These are phyloP conservation scores for Leuciscus waleckii DNA, from an alignment of 2,797 vertebrate genomes.

Conservation along the genomic window DNA sequence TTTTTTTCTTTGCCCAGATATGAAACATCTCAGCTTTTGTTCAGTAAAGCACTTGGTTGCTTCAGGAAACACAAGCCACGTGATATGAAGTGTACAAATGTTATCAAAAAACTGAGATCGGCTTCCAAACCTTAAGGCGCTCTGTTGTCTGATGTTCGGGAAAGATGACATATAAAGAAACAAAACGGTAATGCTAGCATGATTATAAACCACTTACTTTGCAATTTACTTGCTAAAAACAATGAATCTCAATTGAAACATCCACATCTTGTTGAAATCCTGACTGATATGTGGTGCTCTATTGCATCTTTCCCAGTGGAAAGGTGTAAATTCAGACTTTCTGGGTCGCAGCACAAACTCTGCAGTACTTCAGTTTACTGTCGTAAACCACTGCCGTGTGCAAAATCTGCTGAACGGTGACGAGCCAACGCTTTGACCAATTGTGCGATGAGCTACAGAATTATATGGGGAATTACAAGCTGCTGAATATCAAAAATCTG, in stretches of 20 bases:
- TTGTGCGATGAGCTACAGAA: not conserved
- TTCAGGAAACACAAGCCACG: constrained; percentile 21
- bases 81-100: constrained; percentile 17
- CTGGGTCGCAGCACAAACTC: not conserved
- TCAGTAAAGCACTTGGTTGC: constrained; percentile 1
- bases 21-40: constrained; percentile 4
- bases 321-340: not conserved
- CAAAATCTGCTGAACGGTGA: not conserved
- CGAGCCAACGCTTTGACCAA: not conserved
- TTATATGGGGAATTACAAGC: not conserved
- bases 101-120: not conserved
- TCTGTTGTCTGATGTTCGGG: not conserved
- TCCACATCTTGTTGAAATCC: not conserved
- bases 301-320: not conserved
- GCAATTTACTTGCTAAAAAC: not conserved
- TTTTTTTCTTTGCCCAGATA: not conserved
- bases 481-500: not conserved
- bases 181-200: not conserved
- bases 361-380: not conserved
- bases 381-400: not conserved
- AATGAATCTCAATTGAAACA: not conserved
- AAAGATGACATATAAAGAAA: not conserved
- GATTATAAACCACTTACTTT: not conserved
- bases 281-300: not conserved
- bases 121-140: not conserved